phyloP scores from a whole-genome alignment of 2,797 vertebrate genomes.

The Muscicapa striata region DNA sequence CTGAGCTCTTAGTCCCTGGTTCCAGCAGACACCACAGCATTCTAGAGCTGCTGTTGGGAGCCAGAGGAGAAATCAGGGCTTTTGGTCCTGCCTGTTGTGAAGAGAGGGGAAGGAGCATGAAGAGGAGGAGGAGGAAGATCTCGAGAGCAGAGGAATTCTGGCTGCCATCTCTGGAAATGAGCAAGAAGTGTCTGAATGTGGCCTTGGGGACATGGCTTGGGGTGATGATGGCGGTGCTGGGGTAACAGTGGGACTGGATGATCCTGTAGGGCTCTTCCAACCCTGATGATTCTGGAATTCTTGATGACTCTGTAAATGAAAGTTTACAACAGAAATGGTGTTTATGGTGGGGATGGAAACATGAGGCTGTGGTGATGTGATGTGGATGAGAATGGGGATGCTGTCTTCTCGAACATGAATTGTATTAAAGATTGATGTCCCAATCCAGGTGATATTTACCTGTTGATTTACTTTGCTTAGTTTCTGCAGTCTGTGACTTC shows the following conservation, averaged over 20 bases:
- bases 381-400: not conserved
- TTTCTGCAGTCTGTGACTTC: not conserved
- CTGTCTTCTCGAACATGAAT: not conserved
- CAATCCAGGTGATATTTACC: not conserved
- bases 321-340: not conserved
- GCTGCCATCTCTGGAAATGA: not conserved
- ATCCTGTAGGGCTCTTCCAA: not conserved
- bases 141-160: not conserved
- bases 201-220: not conserved
- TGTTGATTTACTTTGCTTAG: not conserved
- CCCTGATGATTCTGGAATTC: not conserved
- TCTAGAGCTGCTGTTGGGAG: not conserved
- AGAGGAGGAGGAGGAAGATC: not conserved
- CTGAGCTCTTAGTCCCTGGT: not conserved
- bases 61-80: not conserved
- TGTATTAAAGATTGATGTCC: not conserved
- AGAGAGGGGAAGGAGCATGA: not conserved
- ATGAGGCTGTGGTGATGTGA: not conserved
- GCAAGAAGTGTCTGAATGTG: not conserved
- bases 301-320: not conserved
- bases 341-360: not conserved
- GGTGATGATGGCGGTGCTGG: not conserved
- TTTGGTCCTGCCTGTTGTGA: not conserved
- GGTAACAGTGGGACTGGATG: not conserved
- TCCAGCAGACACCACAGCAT: fast-evolving